Base-by-base conservation (phyloP, 2,113 vertebrate species). In the Hypanus sabinus region DNA sequence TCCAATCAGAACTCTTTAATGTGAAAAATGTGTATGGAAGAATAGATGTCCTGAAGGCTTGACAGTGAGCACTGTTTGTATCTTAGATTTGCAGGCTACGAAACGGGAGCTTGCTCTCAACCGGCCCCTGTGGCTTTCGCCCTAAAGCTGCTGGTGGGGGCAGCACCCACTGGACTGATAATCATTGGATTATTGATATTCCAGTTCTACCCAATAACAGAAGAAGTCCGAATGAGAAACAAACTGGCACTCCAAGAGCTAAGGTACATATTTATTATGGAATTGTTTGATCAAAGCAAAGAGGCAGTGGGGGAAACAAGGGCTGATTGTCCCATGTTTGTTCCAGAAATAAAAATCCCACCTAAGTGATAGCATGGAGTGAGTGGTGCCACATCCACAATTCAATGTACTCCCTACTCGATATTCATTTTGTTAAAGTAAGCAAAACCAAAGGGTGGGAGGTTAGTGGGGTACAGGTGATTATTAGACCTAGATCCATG, bases 111-210 rank as follows among this genome's bases (percentile, higher is more conserved):
- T 75, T 99, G 99, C 95, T 96, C 95, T 93, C 98, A 99, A 95
- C 95, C 97, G 0, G 94, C 95, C 0, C 95, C 96, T 0, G 98
- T 99, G 93, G 98, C 98, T 93, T 97, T 98, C 94, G 97, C 97
- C 0, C 97, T 99, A 95, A 99, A 99, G 95, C 96, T 99, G 94
- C 97, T 99, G 94, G 98, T 99, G 0, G 97, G 98, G 0, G 98
- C 96, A 0, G 97, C 98, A 46, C 99, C 99, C 0, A 97, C 98
- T 94, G 95, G 97, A 94, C 98, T 99, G 95, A 98, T 99, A 83
- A 94, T 98, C 18, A 94, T 95, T 0, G 99, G 99, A 24, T 96
- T 99, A 75, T 94, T 98, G 95, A 97, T 99, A 95, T 97, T 99
- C 8, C 87, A 98, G 94, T 96, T 98, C 36, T 98, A 99, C 94